Percentiles rank a stretch among this genome's conserved stretches.
These are phyloP conservation scores for Drosophila cognata DNA, from an alignment of 2,888 invertebrate species.

Conservation along the genomic window DNA sequence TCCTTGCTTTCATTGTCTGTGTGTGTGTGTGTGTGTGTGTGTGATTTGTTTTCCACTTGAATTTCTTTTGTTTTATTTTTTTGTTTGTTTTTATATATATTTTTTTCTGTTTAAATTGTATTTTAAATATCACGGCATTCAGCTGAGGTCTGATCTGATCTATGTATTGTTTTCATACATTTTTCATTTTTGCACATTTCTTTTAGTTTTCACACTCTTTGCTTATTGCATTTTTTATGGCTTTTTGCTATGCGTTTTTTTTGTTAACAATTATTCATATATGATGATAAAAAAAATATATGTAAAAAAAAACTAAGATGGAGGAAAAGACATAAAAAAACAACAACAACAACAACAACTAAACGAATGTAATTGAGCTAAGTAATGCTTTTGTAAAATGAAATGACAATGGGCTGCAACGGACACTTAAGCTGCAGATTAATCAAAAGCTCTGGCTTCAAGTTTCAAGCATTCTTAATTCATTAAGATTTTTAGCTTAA, in stretches of 20 bases:
- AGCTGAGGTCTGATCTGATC: slow-evolving; percentile 83
- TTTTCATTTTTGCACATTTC: slow-evolving; percentile 27
- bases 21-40: neutral
- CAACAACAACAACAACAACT: neutral
- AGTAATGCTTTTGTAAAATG: slow-evolving; percentile 20
- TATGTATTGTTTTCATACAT: slow-evolving; percentile 59
- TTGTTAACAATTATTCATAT: slow-evolving; percentile 26
- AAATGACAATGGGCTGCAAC: slow-evolving; percentile 36
- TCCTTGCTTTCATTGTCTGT: slow-evolving; percentile 9
- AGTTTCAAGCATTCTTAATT: neutral
- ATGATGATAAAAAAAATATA: slow-evolving; percentile 4
- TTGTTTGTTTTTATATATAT: neutral
- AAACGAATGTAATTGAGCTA: slow-evolving; percentile 46
- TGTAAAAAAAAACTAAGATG: neutral
- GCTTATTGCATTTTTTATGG: slow-evolving; percentile 41
- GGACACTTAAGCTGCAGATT: slow-evolving; percentile 23
- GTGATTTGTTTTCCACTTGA: slow-evolving; percentile 4
- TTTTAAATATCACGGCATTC: slow-evolving; percentile 84
- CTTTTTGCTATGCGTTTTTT: slow-evolving; percentile 42
- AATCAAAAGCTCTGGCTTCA: neutral
- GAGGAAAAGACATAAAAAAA: neutral
- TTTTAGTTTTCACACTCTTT: slow-evolving; percentile 20
- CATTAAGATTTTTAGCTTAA: neutral
- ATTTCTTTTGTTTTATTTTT: neutral
- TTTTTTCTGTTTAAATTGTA: slow-evolving; percentile 61